Percentiles rank a stretch among this genome's conserved stretches.
phyloP scores from a whole-genome alignment of 2,113 vertebrate genomes.

The Atractosteus spatula region DNA sequence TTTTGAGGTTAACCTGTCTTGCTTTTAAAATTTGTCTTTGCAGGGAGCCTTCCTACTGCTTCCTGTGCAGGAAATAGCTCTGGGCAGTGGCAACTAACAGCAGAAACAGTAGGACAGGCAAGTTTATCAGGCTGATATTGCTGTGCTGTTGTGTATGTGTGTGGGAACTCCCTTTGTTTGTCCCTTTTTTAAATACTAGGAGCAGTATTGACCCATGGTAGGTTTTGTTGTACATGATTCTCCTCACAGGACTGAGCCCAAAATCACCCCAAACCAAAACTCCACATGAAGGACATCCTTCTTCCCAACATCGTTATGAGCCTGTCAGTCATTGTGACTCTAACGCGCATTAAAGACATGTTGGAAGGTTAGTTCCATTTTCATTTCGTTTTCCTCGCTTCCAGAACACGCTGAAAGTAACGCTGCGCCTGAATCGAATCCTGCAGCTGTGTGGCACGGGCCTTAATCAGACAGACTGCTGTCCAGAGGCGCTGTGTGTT shows the following conservation, averaged over 20 bases:
- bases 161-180: no score
- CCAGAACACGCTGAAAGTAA: slow-evolving; percentile 65
- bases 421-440: slow-evolving; percentile 53
- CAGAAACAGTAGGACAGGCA: slow-evolving; percentile 51
- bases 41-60: slow-evolving; percentile 44
- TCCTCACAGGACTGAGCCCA: no score
- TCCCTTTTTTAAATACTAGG: background rate
- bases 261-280: no score
- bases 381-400: slow-evolving; percentile 21
- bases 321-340: background rate
- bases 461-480: slow-evolving; percentile 59
- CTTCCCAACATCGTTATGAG: no score
- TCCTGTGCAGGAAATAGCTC: slow-evolving; percentile 38
- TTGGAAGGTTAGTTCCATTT: no score
- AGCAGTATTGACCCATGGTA: background rate
- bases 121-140: background rate
- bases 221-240: background rate
- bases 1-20: no score
- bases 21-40: background rate
- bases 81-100: slow-evolving; percentile 53
- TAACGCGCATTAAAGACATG: background rate
- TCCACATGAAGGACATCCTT: no score
- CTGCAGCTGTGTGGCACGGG: slow-evolving; percentile 59
- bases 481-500: slow-evolving; percentile 63
- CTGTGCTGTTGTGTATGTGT: no score